These are phyloP conservation scores for Drepana falcataria DNA, from an alignment of 2,888 invertebrate species.

Conservation along the genomic window DNA sequence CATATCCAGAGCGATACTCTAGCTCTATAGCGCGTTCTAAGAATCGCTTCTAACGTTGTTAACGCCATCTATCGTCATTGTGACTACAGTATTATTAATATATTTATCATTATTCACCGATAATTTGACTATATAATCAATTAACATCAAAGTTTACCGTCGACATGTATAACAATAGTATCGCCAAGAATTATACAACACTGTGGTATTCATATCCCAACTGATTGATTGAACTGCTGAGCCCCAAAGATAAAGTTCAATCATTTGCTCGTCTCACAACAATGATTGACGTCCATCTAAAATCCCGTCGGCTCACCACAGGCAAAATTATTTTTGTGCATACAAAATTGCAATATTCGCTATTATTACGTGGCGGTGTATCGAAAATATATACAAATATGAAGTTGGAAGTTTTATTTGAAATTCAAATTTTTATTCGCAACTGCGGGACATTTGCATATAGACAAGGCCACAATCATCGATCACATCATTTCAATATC, in stretches of 20 bases:
- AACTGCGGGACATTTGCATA: conserved; percentile 63
- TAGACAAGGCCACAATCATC: conserved; percentile 64
- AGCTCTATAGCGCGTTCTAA: too few relatives aligned
- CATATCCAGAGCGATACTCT: too few relatives aligned
- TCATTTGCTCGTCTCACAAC: conserved; percentile 16
- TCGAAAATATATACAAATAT: conserved; percentile 63
- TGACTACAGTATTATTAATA: too few relatives aligned
- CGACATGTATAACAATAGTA: too few relatives aligned
- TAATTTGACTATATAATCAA: too few relatives aligned
- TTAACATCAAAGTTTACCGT: too few relatives aligned
- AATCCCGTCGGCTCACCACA: conserved; percentile 42
- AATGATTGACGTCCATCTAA: conserved; percentile 53
- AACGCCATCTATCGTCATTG: too few relatives aligned
- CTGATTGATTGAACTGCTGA: neutral
- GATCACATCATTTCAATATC: conserved; percentile 62
- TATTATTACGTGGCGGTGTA: conserved; percentile 58
- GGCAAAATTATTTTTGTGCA: conserved; percentile 52
- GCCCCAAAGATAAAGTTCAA: conserved; percentile 4
- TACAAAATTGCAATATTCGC: conserved; percentile 24
- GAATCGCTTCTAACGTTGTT: too few relatives aligned
- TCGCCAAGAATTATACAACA: too few relatives aligned
- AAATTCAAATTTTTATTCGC: conserved; percentile 61
- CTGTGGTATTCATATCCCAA: neutral
- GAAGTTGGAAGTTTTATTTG: conserved; percentile 46
- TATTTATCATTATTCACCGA: too few relatives aligned